Evolutionary conservation across 1,140 invertebrate genomes (phyloP), one percentile per base, ranked within the genome.

Genomic region (Drosophila guanche): DNA sequence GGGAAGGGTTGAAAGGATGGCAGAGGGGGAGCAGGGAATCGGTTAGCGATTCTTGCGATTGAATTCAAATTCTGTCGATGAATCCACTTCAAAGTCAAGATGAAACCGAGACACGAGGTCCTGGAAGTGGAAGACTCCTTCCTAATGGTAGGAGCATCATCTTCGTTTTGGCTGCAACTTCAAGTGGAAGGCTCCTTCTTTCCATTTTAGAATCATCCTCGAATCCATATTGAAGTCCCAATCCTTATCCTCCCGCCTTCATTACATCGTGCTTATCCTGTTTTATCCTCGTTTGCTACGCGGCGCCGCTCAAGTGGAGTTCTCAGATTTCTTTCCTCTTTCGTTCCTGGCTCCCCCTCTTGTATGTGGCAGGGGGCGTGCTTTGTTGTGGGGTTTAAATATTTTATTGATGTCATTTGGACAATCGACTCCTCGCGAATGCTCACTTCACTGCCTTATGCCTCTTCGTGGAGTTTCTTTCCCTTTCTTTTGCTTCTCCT

Each of bases 401-500:
- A 85, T 85, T 85, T 85, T 79, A 85, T 85, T 85, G 76, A 76
- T 85, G 80, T 84, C 80, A 79, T 84, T 85, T 85, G 59, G 76
- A 84, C 72, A 73, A 85, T 79, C 33, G 33, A 42, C 56, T 75
- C 55, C 54, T 43, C 25, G 40, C 23, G 59, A 79, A 50, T 62
- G 80, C 61, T 79, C 72, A 84, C 79, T 84, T 83, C 63, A 63
- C 33, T 74, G 71, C 66, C 46, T 57, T 53, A 8, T 4, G n/a
- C 40, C 14, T 55, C 46, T 3, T 8, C 3, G 22, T 29, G 27
- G 27, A 43, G 43, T 52, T 56, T 45, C 53, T 50, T 60, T 63
- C 40, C 40, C 58, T n/a, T 41, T 12, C 42, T 29, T 20, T 76
- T 65, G 16, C 58, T 45, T 4, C 40, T 20, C 8, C 37, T 20